phyloP scores from a whole-genome alignment of 1,140 invertebrate species.

The Drosophila albomicans region DNA sequence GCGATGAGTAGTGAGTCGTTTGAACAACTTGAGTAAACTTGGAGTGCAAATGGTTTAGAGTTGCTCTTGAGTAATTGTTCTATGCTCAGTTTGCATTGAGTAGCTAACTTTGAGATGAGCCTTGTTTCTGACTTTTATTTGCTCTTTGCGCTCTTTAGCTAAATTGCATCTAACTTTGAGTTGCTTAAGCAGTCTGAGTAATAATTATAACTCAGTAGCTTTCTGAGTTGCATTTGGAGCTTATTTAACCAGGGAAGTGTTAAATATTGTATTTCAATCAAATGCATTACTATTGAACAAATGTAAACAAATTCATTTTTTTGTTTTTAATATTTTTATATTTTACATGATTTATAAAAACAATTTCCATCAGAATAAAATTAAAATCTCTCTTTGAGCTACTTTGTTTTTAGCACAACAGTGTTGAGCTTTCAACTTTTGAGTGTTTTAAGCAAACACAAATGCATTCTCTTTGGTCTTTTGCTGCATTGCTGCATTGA shows the following conservation, averaged over 20 bases:
- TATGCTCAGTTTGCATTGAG: not conserved
- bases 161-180: not conserved
- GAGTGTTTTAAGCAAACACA: not conserved
- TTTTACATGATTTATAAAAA: not conserved
- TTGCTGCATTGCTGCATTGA: constrained; percentile 17
- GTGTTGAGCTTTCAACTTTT: not conserved
- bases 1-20: not conserved
- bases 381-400: not conserved
- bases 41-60: not conserved
- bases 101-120: not conserved
- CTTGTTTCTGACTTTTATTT: not conserved
- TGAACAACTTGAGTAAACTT: not conserved
- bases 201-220: not conserved
- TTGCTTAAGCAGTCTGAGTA: not conserved
- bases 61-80: not conserved
- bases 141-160: not conserved
- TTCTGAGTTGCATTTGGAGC: not conserved
- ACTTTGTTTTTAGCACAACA: not conserved
- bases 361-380: too few relatives aligned
- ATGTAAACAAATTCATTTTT: too few relatives aligned
- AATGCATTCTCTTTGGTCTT: not conserved
- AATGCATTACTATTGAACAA: too few relatives aligned
- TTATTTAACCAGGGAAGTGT: not conserved
- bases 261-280: too few relatives aligned
- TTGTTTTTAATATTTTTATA: too few relatives aligned